Conservation (phyloP, 2,888 invertebrate genomes). For the Onchidella celtica region DNA sequence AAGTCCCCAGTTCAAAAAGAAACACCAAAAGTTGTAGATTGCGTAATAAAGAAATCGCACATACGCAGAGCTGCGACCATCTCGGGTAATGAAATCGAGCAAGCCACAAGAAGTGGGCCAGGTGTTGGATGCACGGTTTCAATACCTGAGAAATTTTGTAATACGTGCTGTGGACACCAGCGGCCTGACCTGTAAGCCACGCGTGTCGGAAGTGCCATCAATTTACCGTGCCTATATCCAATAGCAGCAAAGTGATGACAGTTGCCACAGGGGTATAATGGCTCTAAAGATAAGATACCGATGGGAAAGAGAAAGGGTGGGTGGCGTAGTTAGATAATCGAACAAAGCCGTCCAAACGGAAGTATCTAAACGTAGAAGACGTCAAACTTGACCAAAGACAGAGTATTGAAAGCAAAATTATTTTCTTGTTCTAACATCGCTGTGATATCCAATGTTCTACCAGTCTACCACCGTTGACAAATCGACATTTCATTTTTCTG, state of each 20-base stretch:
- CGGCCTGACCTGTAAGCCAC: background rate
- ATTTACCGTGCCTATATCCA: background rate
- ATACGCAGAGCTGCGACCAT: background rate
- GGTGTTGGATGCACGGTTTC: background rate
- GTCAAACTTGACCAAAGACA: background rate
- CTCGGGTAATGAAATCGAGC: background rate
- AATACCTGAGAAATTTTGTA: background rate
- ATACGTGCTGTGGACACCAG: background rate
- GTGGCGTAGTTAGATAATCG: too few relatives aligned
- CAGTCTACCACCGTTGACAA: background rate
- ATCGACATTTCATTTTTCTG: background rate
- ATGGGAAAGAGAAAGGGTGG: background rate
- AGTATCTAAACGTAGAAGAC: background rate
- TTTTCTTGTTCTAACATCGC: background rate
- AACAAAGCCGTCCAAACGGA: background rate
- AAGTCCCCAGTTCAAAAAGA: background rate
- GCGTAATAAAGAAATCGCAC: background rate
- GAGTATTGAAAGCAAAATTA: background rate
- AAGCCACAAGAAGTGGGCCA: background rate
- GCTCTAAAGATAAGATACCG: background rate
- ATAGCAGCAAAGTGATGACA: too few relatives aligned
- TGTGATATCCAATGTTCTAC: background rate
- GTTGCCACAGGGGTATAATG: too few relatives aligned
- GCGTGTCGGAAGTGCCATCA: background rate
- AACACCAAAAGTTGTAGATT: background rate